Evolutionary conservation across 2,113 vertebrate species (phyloP).

Genomic region (Aldabrachelys gigantea): DNA sequence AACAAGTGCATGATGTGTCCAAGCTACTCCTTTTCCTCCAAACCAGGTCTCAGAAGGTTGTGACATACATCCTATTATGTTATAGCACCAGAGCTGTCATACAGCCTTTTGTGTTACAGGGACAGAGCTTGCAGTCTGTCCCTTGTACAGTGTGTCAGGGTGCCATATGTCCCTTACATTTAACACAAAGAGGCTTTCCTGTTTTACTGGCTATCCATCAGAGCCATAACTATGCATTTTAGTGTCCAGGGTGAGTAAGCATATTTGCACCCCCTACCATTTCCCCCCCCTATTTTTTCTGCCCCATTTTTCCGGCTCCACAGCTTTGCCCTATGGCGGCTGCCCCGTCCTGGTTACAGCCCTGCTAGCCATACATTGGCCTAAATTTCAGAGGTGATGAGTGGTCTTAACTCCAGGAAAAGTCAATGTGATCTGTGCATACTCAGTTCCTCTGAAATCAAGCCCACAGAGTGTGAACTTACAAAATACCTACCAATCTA

Average conservation of each 20-base stretch:
- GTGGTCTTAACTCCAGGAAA: neutral
- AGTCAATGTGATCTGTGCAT: neutral
- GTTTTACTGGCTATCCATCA: neutral
- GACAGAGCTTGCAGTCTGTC: neutral
- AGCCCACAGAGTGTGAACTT: fast-evolving
- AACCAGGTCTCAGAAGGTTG: neutral
- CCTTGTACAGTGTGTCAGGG: fast-evolving
- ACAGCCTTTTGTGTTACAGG: fast-evolving
- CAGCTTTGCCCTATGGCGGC: too few relatives aligned
- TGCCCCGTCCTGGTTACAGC: too few relatives aligned
- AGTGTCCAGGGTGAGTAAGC: too few relatives aligned
- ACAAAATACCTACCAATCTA: fast-evolving
- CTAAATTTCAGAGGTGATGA: neutral
- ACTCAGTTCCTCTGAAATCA: neutral
- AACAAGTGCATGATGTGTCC: fast-evolving
- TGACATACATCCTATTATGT: fast-evolving
- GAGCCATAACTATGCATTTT: too few relatives aligned
- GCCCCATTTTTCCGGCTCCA: too few relatives aligned
- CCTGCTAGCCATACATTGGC: fast-evolving
- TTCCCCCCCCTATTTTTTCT: too few relatives aligned
- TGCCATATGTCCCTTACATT: neutral
- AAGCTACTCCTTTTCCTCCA: fast-evolving
- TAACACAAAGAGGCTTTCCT: neutral
- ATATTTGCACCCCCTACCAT: too few relatives aligned
- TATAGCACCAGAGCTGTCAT: too few relatives aligned